Percentiles rank a stretch among this genome's conserved stretches.
Conservation (phyloP, 2,113 vertebrate species). For the Guaruba guarouba region DNA sequence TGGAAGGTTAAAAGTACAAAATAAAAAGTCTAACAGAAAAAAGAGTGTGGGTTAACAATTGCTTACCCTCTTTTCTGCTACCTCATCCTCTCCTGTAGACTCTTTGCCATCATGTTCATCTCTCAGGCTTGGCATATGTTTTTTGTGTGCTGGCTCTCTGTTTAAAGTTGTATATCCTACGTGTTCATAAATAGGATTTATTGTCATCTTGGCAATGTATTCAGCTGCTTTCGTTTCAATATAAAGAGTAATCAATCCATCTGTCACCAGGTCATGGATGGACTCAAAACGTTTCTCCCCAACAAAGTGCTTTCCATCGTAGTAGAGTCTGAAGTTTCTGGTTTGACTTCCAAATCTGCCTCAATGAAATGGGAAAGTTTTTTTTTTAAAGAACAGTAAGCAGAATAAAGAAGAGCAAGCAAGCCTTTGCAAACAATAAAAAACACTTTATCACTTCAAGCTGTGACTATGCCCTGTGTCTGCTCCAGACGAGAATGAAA, state of each 20-base stretch:
- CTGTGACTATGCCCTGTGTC: slow-evolving; percentile 40
- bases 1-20: slow-evolving; percentile 23
- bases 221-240: slow-evolving; percentile 89
- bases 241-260: slow-evolving; percentile 89
- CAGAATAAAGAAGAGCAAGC: slow-evolving; percentile 69
- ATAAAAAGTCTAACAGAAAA: slow-evolving; percentile 54
- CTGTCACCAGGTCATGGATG: slow-evolving; percentile 88
- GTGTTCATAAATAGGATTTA: slow-evolving; percentile 90
- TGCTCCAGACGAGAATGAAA: not conserved
- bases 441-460: slow-evolving; percentile 57
- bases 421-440: slow-evolving; percentile 65
- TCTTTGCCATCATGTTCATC: slow-evolving; percentile 84
- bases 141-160: slow-evolving; percentile 92
- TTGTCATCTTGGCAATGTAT: slow-evolving; percentile 89
- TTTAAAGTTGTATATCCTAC: slow-evolving; percentile 92
- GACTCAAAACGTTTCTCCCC: slow-evolving; percentile 89
- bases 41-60: slow-evolving; percentile 61
- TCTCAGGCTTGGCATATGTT: slow-evolving; percentile 82
- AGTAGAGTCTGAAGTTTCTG: slow-evolving; percentile 88
- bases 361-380: slow-evolving; percentile 75
- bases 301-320: slow-evolving; percentile 88
- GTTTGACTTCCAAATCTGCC: slow-evolving; percentile 89
- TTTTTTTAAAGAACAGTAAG: slow-evolving; percentile 72
- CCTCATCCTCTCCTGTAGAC: slow-evolving; percentile 81
- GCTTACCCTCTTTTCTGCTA: slow-evolving; percentile 92